Conservation (phyloP, 2,797 vertebrate genomes). For the Betta splendens region DNA sequence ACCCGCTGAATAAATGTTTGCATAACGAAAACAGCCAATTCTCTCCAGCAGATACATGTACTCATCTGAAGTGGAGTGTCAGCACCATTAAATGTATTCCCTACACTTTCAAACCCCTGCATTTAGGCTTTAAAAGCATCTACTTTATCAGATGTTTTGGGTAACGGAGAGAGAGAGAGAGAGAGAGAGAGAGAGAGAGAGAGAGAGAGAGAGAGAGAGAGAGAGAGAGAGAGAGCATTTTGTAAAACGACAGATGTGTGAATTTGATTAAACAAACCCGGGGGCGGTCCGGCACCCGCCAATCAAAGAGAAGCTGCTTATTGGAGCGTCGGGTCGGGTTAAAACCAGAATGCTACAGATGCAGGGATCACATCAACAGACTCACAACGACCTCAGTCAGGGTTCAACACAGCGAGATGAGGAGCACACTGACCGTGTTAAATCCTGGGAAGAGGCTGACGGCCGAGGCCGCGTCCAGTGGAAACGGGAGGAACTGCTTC, state of each 20-base stretch:
- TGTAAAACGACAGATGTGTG: neutral
- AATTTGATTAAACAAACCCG: neutral
- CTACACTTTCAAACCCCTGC: neutral
- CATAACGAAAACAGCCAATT: constrained; percentile 10
- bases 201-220: neutral
- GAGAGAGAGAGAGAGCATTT: neutral
- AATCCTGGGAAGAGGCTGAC: constrained; percentile 94
- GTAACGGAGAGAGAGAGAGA: neutral
- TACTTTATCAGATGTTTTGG: constrained; percentile 2
- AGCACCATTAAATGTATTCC: neutral
- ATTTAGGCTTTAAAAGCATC: constrained; percentile 17
- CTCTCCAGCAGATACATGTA: neutral
- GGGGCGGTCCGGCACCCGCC: neutral
- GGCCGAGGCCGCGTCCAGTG: constrained; percentile 86
- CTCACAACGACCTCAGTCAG: constrained; percentile 9
- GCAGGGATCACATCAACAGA: neutral
- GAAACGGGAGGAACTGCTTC: constrained; percentile 94
- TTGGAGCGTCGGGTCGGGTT: neutral
- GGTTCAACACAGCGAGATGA: constrained; percentile 1
- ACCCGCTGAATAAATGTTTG: constrained; percentile 3
- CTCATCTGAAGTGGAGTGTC: constrained; percentile 5
- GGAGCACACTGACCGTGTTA: constrained; percentile 87
- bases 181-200: neutral
- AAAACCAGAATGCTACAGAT: constrained; percentile 2
- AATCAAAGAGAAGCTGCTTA: neutral